Base-by-base conservation (phyloP, 2,113 vertebrate genomes). In the Grantiella picta region DNA sequence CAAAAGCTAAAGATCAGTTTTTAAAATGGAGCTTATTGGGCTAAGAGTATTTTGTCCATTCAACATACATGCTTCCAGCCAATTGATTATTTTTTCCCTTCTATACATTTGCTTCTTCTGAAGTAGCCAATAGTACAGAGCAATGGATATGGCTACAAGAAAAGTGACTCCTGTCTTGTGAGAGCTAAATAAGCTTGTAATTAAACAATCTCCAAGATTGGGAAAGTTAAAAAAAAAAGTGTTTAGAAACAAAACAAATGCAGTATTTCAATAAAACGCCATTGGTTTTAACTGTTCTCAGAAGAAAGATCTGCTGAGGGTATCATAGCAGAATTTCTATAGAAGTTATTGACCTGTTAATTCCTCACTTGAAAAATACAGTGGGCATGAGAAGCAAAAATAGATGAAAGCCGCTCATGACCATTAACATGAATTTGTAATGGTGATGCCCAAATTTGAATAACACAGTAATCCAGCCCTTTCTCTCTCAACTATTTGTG, bases 11-110 rank as follows among this genome's bases (percentile, higher is more conserved):
- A 84, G 38, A 63, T 33, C 18, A 56, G 2, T 52, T 54, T 81
- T 89, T 40, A 86, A 82, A 70, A 83, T 10, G 12, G 11, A 86
- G 45, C 24, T 81, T 8, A 23, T 0, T 49, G 45, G 50, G 79
- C 50, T 10, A 80, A 31, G 16, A 72, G 7, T 18, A 72, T n/a
- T 71, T 81, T 54, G 56, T 28, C 22, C 57, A n/a, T 57, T 85
- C 52, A 83, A 84, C n/a, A 65, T 4, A 14, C 4, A 31, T 9
- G 0, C 3, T 8, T 19, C 20, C 3, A 2, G 1, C 8, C 33
- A 64, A 15, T 5, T 13, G 12, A 19, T 42, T 82, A 11, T 44
- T 47, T 60, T 57, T 44, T 66, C 42, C 27, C n/a, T 72, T 56
- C 57, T 52, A 44, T 13, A 66, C 4, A 21, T 75, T 78, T 83